Base-by-base conservation (phyloP, 2,113 vertebrate species). In the Verasper variegatus region DNA sequence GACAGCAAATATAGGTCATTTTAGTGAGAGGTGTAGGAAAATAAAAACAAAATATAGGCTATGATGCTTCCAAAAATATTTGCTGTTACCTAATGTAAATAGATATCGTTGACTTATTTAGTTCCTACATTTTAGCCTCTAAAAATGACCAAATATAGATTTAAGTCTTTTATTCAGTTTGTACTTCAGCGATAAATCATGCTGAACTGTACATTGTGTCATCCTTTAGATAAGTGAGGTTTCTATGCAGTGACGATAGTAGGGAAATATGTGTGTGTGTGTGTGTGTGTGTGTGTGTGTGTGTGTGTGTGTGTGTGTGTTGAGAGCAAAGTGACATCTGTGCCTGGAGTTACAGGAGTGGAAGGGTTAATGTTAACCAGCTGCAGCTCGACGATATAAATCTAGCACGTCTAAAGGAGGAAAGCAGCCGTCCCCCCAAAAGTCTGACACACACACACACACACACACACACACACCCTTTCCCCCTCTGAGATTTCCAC, bases 321-420 rank as follows among this genome's bases (percentile, higher is more conserved):
- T 18, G 24, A 57, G 12, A 4, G 23, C 68, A 23, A 71, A 24
- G 59, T 61, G 63, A 75, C 58, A 61, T 76, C 61, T 71, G 70
- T 69, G 56, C 15, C 24, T 55, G 59, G 63, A 74, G 37, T 10
- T 68, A 57, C 24, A 63, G 75, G 64, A 83, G 42, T 40, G 24
- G 26, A 72, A 74, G 82, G 74, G 85, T 89, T 91, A 91, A 93
- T 74, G 71, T 68, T 73, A 74, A 90, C 74, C 91, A 89, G 86
- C 81, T 92, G 88, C 78, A 76, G 73, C 27, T 57, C 35, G 35
- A 12, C 59, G 62, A 83, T 83, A 86, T 81, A 89, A 83, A 91
- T 86, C 75, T 84, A 71, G 78, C 47, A 79, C 76, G 72, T 89
- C 71, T 76, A 27, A 80, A 87, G 77, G 49, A 78, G 31, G 58